Evolutionary conservation across 2,797 vertebrate genomes (phyloP), one percentile per base, ranked within the genome.

Genomic region (Bradypodion ventrale): DNA sequence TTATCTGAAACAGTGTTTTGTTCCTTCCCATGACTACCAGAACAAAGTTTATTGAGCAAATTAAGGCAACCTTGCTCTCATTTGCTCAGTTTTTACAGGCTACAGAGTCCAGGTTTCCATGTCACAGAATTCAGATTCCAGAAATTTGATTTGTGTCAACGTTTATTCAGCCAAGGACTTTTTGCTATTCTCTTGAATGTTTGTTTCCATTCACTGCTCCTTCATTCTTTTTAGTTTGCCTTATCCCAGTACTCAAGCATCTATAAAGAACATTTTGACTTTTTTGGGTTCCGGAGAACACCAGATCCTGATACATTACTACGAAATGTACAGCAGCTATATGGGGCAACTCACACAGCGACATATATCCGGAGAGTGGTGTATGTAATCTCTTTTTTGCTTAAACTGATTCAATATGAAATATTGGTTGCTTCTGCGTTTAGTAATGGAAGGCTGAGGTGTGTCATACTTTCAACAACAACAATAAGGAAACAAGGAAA

Each of bases 321-420:
- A 70, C 5, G 0, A 1, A 6, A 2, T 4, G 75, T 93, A 52
- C 0, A 0, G 0, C 93, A 93, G 78, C 88, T 93, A 13, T 0
- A 0, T 0, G 93, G 93, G n/a, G 0, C 1, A 37, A 94, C 93
- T 0, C 2, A 86, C 37, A 94, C 93, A 0, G 93, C 93, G 78
- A 90, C 93, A 0, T 93, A 81, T 35, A 94, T 94, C 84, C 92
- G 7, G n/a, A 92, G 79, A 89, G 93, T 92, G 0, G 85, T 91
- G 93, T 94, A 85, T 92, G 93, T 37, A 60, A 65, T 74, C 76
- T 37, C 23, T 37, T 40, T 32, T 63, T 37, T 44, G 29, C 32
- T 49, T 12, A 32, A 60, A 32, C 63, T 68, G 23, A 49, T 63
- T 49, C 69, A 25, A 63, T 19, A 16, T 15, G 2, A 29, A 32